Base-by-base conservation (phyloP, 2,113 vertebrate species). In the Rhegmatorhina hoffmannsi region DNA sequence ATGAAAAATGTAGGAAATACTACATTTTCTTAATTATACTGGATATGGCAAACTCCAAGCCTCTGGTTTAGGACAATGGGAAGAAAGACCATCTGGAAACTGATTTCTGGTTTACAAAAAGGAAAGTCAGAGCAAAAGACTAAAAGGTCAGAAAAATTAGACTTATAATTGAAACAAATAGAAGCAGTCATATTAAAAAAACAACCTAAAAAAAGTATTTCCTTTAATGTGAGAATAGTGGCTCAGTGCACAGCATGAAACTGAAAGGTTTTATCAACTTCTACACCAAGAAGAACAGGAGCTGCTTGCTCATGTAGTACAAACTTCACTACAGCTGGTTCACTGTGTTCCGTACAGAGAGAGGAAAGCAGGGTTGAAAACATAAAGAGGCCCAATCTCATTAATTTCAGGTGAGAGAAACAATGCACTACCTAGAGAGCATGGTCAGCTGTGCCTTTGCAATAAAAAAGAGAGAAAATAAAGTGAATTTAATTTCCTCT, bases 61-160 rank as follows among this genome's bases (percentile, higher is more conserved):
- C 64, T 84, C 52, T 76, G 36, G 14, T 20, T 58, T 55, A 76
- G 53, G 28, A 84, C 58, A 58, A 24, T 20, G 21, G 47, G 38
- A 88, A 81, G 17, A 90, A 90, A 60, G 46, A 78, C 20, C n/a
- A 86, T 52, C n/a, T 93, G 34, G 76, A 94, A 96, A 67, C 33
- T 38, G 31, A 91, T 78, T 90, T 89, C 77, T 75, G 59, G 43
- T 59, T 94, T 89, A 44, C 52, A 89, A 81, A 76, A 67, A 52
- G 10, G 16, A 38, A 93, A 84, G 13, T 43, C 46, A 73, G 14
- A 47, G 63, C 34, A 80, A 75, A 74, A 92, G n/a, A 84, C 55
- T 19, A 83, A 90, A 90, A 94, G 36, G 52, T 91, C 60, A 93
- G 34, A 92, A 88, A 88, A 95, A 96, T 58, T 25, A 94, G 58